phyloP scores from a whole-genome alignment of 2,888 invertebrate genomes.

The Pammene fasciana region DNA sequence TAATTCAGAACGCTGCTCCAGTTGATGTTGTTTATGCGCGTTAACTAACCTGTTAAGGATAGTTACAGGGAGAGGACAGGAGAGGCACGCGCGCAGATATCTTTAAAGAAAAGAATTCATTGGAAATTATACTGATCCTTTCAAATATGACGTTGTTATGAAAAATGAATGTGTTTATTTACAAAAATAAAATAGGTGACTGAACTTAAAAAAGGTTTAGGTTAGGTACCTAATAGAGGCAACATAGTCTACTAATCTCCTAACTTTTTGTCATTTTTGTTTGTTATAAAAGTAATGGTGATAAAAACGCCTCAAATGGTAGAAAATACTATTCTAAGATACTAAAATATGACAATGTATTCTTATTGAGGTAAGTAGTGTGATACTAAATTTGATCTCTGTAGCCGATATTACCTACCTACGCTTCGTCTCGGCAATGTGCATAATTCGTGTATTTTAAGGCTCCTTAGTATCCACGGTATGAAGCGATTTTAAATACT shows the following conservation, averaged over 20 bases:
- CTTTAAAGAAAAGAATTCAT: not conserved
- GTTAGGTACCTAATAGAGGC: too few relatives aligned
- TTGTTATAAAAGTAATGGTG: too few relatives aligned
- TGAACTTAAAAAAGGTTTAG: too few relatives aligned
- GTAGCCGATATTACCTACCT: slow-evolving; percentile 42
- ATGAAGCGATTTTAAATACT: slow-evolving; percentile 56
- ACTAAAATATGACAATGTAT: not conserved
- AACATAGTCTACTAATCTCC: too few relatives aligned
- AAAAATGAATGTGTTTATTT: too few relatives aligned
- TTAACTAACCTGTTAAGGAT: slow-evolving; percentile 39
- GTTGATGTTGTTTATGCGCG: slow-evolving; percentile 42
- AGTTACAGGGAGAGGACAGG: slow-evolving; percentile 16
- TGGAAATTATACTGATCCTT: not conserved
- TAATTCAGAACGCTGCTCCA: slow-evolving; percentile 40
- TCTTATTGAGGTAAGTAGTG: not conserved
- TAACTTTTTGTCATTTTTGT: too few relatives aligned
- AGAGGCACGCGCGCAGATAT: not conserved
- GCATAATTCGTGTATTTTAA: slow-evolving; percentile 61
- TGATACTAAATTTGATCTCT: slow-evolving; percentile 1
- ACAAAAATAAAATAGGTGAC: too few relatives aligned
- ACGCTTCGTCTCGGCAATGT: slow-evolving; percentile 44
- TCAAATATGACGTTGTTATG: too few relatives aligned
- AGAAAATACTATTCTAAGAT: not conserved
- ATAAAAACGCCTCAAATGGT: not conserved
- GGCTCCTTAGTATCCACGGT: slow-evolving; percentile 64